These are phyloP conservation scores for Lepidonotus clava DNA, from an alignment of 2,888 invertebrate genomes.

Conservation along the genomic window DNA sequence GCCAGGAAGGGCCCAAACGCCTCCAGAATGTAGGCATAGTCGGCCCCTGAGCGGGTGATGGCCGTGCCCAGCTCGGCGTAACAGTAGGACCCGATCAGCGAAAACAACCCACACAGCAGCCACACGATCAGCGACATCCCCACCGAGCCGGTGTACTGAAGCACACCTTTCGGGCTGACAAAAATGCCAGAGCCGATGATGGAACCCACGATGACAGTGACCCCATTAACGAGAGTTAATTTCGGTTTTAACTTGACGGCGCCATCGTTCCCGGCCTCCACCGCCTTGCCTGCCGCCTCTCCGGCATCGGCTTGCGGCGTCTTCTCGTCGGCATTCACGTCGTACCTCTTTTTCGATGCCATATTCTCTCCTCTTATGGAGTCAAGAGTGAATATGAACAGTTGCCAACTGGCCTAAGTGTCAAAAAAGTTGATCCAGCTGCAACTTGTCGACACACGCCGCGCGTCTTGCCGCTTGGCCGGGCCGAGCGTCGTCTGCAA, in stretches of 20 bases:
- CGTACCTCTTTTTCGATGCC: no score
- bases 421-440: no score
- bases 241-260: constrained; percentile 94
- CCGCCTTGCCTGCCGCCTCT: no score
- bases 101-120: constrained; percentile 93
- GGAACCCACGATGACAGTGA: constrained; percentile 97
- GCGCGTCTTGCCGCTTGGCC: no score
- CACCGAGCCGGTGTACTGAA: constrained; percentile 94
- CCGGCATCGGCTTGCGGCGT: no score
- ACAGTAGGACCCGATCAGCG: constrained; percentile 98
- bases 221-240: constrained; percentile 95
- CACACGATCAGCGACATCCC: constrained; percentile 96
- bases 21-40: constrained; percentile 95
- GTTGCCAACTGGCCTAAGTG: no score
- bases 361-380: no score
- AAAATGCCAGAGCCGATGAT: constrained; percentile 99
- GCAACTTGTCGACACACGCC: no score
- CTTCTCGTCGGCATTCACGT: no score
- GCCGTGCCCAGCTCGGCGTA: constrained; percentile 98
- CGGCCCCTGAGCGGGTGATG: constrained; percentile 81
- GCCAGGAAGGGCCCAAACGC: constrained; percentile 98
- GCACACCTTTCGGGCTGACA: constrained; percentile 95
- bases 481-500: no score
- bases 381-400: no score
- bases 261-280: no score